Conservation (phyloP, 2,888 invertebrate genomes). For the Achlya flavicornis region DNA sequence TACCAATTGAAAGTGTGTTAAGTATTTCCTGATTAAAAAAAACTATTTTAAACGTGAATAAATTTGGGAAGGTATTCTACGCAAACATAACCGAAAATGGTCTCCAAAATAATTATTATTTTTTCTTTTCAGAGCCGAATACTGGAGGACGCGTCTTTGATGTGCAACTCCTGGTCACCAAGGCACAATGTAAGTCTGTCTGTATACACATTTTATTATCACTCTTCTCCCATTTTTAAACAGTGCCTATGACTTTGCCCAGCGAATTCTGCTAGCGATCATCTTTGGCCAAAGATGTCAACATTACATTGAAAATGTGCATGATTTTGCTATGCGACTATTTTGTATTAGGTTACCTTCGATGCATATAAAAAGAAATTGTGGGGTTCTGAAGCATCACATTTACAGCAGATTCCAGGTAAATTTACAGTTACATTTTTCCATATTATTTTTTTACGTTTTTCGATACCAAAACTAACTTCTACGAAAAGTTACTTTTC, state of each 20-base stretch:
- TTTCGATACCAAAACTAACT: too few relatives aligned
- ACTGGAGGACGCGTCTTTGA: conserved; percentile 94
- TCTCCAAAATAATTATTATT: conserved; percentile 29
- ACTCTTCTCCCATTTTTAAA: background rate
- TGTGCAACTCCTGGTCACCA: conserved; percentile 96
- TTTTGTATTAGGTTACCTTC: background rate
- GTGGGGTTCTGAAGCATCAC: background rate
- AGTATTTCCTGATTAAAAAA: too few relatives aligned
- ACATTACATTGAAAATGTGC: background rate
- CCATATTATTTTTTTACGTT: too few relatives aligned
- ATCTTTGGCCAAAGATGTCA: conserved; percentile 75
- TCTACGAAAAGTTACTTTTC: too few relatives aligned
- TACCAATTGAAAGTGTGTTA: too few relatives aligned
- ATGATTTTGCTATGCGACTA: background rate
- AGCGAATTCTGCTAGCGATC: conserved; percentile 60
- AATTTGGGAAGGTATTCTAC: too few relatives aligned
- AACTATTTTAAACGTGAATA: too few relatives aligned
- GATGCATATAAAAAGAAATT: background rate
- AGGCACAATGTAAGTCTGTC: conserved; percentile 92
- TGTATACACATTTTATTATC: background rate
- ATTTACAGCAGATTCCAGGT: background rate
- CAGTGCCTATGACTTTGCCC: conserved; percentile 32
- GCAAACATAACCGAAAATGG: too few relatives aligned
- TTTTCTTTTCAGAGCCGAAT: conserved; percentile 92
- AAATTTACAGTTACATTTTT: background rate